Evolutionary conservation across 1,140 invertebrate genomes (phyloP).

Genomic region (Apis dorsata): DNA sequence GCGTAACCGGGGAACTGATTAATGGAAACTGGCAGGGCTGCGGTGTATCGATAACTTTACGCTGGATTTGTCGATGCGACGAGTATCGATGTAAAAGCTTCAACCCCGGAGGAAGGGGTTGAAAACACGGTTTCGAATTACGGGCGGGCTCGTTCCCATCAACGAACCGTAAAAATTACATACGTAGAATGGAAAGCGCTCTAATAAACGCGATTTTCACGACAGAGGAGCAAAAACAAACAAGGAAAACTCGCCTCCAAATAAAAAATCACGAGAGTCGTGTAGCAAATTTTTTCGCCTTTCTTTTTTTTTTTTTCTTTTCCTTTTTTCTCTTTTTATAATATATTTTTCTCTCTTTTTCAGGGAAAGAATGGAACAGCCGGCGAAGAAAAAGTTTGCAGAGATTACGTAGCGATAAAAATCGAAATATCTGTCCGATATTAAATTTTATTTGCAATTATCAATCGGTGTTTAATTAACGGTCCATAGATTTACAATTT

Average conservation of each 20-base stretch:
- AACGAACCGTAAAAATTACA: constrained; percentile 41
- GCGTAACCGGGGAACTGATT: constrained; percentile 40
- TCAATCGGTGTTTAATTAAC: neutral
- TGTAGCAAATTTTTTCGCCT: neutral
- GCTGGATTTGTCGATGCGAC: constrained; percentile 31
- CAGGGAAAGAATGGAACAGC: neutral
- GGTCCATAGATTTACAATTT: too few species aligned
- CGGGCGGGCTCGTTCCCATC: constrained; percentile 13
- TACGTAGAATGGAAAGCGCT: constrained; percentile 16
- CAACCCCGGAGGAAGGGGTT: neutral
- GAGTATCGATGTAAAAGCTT: constrained; percentile 34
- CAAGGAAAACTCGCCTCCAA: neutral
- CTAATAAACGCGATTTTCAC: constrained; percentile 32
- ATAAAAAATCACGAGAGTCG: constrained; percentile 8
- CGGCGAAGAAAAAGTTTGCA: too few species aligned
- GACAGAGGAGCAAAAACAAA: neutral
- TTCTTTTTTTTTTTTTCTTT: too few species aligned
- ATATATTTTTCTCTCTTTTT: neutral
- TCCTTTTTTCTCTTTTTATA: too few species aligned
- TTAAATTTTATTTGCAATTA: neutral
- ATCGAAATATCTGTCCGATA: neutral
- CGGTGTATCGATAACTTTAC: constrained; percentile 44
- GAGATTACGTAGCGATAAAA: neutral
- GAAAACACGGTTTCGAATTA: constrained; percentile 43
- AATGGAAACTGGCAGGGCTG: constrained; percentile 39